A percentile compares a stretch with the other conserved stretches of the same genome.
phyloP scores from a whole-genome alignment of 2,888 invertebrate genomes.

The Nudaria mundana region DNA sequence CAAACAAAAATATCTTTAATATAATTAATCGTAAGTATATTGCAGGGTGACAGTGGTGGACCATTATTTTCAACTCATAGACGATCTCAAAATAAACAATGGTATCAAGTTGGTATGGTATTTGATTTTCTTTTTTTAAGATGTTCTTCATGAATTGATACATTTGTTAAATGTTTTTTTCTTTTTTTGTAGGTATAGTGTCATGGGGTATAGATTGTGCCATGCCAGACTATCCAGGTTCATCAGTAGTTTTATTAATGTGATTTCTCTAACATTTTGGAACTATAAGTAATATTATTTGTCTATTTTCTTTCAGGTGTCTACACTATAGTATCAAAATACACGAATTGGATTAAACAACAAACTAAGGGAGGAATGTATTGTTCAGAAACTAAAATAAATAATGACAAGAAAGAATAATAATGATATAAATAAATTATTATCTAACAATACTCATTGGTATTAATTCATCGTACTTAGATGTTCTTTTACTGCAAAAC shows the following conservation, averaged over 20 bases:
- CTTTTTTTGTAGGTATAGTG: slow-evolving; percentile 76
- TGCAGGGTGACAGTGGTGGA: slow-evolving; percentile 86
- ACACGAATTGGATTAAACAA: slow-evolving; percentile 74
- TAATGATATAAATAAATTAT: slow-evolving; percentile 13
- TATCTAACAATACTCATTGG: slow-evolving; percentile 10
- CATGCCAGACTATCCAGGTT: slow-evolving; percentile 78
- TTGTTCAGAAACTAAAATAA: slow-evolving; percentile 37
- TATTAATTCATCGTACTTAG: slow-evolving; percentile 14
- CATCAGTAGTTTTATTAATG: neutral
- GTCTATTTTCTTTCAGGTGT: slow-evolving; percentile 63
- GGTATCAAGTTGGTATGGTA: slow-evolving; percentile 82
- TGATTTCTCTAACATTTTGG: neutral
- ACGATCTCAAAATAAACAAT: slow-evolving; percentile 61
- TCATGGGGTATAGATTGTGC: slow-evolving; percentile 87
- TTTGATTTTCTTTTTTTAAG: neutral
- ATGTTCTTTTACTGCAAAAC: slow-evolving; percentile 10
- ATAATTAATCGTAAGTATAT: neutral
- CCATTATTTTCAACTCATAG: slow-evolving; percentile 78
- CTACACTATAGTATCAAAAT: slow-evolving; percentile 81
- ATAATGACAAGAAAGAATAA: slow-evolving; percentile 15
- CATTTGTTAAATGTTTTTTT: neutral
- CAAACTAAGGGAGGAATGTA: slow-evolving; percentile 60
- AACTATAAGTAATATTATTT: neutral
- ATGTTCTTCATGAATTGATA: neutral
- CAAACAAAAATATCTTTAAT: neutral